Conservation (phyloP, 2,113 vertebrate species). For the Acanthisitta chloris region DNA sequence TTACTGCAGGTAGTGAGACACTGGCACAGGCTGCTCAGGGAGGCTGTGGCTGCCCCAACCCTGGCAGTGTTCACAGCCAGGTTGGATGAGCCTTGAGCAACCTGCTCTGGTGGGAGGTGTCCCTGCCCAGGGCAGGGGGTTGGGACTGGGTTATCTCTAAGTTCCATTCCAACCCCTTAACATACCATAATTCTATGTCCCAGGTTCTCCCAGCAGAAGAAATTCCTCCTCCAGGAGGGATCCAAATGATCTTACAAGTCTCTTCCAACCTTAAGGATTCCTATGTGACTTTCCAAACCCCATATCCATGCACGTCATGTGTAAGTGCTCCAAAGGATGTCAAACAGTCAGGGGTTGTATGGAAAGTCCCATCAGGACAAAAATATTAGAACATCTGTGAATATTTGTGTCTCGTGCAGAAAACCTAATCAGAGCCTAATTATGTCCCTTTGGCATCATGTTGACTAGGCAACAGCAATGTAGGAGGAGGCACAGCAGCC, state of each 20-base stretch:
- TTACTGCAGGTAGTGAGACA: no score
- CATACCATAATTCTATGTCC: no score
- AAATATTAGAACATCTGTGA: neutral
- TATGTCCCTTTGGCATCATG: neutral
- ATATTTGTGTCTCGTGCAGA: neutral
- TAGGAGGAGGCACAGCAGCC: neutral
- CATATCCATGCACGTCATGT: fast-evolving
- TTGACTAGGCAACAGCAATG: neutral
- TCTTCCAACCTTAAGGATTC: neutral
- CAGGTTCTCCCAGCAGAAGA: neutral
- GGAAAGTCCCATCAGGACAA: neutral
- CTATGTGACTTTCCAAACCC: neutral
- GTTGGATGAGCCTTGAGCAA: no score
- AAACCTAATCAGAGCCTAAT: neutral
- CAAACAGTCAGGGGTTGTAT: neutral
- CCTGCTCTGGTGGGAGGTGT: no score
- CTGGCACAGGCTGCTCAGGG: no score
- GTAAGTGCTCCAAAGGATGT: neutral
- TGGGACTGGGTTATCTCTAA: no score
- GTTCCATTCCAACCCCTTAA: no score
- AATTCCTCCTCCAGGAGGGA: neutral
- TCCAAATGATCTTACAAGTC: fast-evolving
- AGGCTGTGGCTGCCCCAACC: no score
- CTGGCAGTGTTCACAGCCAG: no score
- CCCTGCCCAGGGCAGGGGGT: no score